Evolutionary conservation across 2,888 invertebrate species (phyloP).

Genomic region (Phyllotreta striolata): DNA sequence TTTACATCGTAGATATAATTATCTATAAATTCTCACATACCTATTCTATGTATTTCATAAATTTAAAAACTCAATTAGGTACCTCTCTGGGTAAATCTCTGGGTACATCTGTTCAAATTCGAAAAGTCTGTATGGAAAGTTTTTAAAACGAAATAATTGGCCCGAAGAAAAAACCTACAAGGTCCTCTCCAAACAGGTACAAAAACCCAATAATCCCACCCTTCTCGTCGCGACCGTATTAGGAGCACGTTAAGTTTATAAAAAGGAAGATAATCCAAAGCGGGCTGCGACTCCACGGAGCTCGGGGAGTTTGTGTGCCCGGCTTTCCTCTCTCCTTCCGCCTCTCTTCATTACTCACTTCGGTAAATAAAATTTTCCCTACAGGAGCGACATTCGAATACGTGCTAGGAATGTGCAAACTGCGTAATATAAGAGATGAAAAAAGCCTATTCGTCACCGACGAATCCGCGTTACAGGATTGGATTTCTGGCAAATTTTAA

Average conservation of each 20-base stretch:
- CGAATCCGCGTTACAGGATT: conserved; percentile 1
- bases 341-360: conserved; percentile 18
- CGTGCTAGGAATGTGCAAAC: conserved; percentile 21
- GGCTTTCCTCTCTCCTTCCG: background rate
- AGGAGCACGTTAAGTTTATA: conserved; percentile 2
- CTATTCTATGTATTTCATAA: no score
- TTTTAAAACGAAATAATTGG: no score
- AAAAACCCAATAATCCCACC: background rate
- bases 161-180: no score
- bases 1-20: no score
- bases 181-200: no score
- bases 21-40: no score
- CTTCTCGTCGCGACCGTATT: conserved; percentile 3
- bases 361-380: conserved; percentile 21
- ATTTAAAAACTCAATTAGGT: no score
- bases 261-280: conserved; percentile 2
- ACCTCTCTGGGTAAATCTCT: no score
- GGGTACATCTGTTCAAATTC: no score
- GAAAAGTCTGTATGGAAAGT: no score
- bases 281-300: background rate
- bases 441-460: conserved; percentile 17
- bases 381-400: conserved; percentile 12
- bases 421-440: conserved; percentile 15
- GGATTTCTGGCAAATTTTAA: background rate
- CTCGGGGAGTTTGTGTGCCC: background rate